A percentile compares a stretch with the other conserved stretches of the same genome.
phyloP scores from a whole-genome alignment of 2,113 vertebrate species.

The Cephalopterus ornatus region DNA sequence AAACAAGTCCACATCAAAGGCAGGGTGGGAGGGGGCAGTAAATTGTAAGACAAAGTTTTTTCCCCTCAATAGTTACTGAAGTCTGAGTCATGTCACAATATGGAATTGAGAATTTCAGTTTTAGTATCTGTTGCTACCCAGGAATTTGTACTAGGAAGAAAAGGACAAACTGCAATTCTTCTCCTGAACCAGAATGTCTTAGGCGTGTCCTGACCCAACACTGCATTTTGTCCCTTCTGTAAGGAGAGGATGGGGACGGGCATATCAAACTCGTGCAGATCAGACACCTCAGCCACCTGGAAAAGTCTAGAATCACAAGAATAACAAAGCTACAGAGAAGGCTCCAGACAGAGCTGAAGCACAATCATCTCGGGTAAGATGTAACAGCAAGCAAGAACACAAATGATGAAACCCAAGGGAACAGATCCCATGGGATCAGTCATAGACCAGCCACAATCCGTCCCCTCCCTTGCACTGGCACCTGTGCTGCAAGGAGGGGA shows the following conservation, averaged over 20 bases:
- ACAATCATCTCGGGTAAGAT: not conserved
- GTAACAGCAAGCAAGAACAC: not conserved
- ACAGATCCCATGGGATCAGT: not conserved
- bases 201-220: not conserved
- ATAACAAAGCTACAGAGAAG: not conserved
- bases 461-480: not conserved
- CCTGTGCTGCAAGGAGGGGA: not conserved
- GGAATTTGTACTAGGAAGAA: not conserved
- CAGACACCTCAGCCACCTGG: not conserved
- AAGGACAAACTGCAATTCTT: not conserved
- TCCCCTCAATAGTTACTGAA: not conserved
- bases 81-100: not conserved
- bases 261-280: not conserved
- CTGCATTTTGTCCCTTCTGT: not conserved
- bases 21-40: accelerated
- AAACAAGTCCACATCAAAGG: not conserved
- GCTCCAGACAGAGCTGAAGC: not conserved
- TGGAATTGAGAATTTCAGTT: not conserved
- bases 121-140: not conserved
- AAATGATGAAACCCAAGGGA: not conserved
- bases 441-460: not conserved
- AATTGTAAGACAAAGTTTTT: not conserved
- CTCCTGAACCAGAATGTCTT: not conserved
- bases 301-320: not conserved
- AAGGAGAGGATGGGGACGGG: not conserved